Conservation (phyloP, 2,113 vertebrate genomes). For the Anhinga anhinga region DNA sequence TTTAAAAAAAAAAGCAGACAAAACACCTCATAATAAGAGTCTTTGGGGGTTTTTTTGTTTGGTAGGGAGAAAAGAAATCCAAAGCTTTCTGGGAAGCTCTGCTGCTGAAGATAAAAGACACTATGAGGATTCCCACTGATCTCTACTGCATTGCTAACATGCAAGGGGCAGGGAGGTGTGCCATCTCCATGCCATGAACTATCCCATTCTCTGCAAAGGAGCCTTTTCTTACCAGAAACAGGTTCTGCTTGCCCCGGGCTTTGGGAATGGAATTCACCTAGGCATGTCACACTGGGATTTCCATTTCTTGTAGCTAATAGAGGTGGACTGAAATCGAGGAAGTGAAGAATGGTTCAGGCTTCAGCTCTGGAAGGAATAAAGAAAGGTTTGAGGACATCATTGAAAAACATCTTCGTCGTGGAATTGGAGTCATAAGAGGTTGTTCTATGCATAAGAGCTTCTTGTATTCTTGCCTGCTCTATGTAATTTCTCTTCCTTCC, state of each 20-base stretch:
- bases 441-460: neutral
- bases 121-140: neutral
- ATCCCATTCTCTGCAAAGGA: neutral
- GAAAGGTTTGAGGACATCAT: neutral
- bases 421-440: neutral
- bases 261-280: neutral
- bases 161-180: neutral
- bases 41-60: neutral
- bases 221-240: neutral
- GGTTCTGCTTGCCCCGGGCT: neutral
- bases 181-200: neutral
- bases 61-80: neutral
- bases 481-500: neutral
- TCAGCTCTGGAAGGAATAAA: neutral
- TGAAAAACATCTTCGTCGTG: neutral
- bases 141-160: neutral
- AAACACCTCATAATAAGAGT: neutral
- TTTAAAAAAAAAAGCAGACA: neutral
- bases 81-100: neutral
- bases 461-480: neutral
- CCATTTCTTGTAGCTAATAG: neutral
- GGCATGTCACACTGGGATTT: neutral
- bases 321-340: neutral
- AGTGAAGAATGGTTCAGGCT: neutral
- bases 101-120: neutral